These are phyloP conservation scores for Columbina picui DNA, from an alignment of 2,113 vertebrate species.

Conservation along the genomic window DNA sequence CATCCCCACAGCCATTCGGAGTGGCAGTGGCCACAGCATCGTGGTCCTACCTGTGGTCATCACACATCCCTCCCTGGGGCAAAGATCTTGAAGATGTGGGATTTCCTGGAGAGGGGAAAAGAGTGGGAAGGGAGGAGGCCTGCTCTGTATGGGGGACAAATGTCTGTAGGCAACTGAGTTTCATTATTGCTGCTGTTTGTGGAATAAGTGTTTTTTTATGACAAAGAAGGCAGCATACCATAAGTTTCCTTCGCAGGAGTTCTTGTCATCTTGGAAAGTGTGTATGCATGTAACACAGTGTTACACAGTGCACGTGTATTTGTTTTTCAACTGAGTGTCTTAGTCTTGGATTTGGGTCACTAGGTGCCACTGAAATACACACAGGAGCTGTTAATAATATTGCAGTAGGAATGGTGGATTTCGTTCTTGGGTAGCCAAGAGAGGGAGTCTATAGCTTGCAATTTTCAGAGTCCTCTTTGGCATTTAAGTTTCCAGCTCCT, in stretches of 20 bases:
- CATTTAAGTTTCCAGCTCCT: not conserved
- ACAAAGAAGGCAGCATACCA: not conserved
- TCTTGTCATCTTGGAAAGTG: not conserved
- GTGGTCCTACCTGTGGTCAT: fast-evolving
- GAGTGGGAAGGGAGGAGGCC: not conserved
- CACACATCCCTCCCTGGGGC: fast-evolving
- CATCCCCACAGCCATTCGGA: fast-evolving
- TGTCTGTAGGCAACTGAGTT: not conserved
- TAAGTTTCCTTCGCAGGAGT: not conserved
- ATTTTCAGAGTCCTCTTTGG: not conserved
- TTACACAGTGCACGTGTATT: not conserved
- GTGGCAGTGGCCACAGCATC: fast-evolving
- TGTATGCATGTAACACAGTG: not conserved
- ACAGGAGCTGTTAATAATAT: not conserved
- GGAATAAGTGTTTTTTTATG: not conserved
- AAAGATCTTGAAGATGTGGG: not conserved
- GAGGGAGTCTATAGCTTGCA: not conserved
- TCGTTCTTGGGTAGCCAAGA: not conserved
- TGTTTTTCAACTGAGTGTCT: not conserved
- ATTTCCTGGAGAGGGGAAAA: not conserved
- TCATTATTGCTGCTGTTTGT: not conserved
- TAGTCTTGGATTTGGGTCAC: conserved; percentile 22
- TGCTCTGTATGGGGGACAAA: not conserved
- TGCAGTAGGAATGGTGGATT: not conserved
- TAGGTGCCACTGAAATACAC: conserved; percentile 14